Conservation (phyloP, 2,113 vertebrate genomes). For the Brachypteracias leptosomus region DNA sequence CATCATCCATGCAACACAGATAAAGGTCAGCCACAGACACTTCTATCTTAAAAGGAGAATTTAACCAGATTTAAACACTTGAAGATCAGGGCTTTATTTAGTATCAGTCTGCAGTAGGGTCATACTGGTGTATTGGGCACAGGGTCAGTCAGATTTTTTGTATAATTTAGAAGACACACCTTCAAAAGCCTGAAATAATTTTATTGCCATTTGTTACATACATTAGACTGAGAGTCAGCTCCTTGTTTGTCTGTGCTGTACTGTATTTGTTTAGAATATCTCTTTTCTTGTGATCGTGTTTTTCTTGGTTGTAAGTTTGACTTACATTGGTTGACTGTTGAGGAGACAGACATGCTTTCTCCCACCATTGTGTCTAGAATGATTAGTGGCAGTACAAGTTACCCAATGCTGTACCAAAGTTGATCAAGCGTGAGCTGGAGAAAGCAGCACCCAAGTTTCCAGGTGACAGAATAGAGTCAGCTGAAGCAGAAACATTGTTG, state of each 20-base stretch:
- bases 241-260: neutral
- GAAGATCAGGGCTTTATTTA: neutral
- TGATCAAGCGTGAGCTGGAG: neutral
- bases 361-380: neutral
- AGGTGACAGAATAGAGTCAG: neutral
- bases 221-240: neutral
- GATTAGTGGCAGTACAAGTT: neutral
- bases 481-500: neutral
- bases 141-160: neutral
- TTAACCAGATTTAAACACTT: neutral
- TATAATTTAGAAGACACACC: neutral
- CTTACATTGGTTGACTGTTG: neutral
- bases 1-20: neutral
- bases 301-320: neutral
- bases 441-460: neutral
- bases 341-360: neutral
- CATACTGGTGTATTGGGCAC: neutral
- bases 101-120: neutral
- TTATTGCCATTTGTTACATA: neutral
- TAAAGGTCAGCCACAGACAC: neutral
- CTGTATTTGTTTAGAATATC: neutral
- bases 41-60: neutral
- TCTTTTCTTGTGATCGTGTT: neutral
- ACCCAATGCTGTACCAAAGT: neutral
- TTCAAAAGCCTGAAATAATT: neutral